Conservation (phyloP, 2,797 vertebrate genomes). For the Macropus fuliginosus region DNA sequence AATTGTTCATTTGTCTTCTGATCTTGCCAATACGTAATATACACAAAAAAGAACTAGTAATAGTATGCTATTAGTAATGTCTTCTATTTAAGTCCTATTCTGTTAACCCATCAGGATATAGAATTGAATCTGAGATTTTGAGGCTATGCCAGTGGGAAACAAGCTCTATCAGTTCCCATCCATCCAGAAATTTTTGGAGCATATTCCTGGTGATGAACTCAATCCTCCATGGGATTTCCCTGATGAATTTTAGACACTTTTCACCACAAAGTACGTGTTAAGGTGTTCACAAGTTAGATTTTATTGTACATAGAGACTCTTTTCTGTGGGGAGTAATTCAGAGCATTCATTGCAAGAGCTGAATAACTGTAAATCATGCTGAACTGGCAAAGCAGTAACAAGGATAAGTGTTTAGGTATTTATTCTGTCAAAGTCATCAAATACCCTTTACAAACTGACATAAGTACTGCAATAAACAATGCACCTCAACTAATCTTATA, state of each 20-base stretch:
- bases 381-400: slow-evolving; percentile 95
- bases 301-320: too few species aligned
- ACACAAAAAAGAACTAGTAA: background rate
- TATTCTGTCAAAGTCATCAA: slow-evolving; percentile 94
- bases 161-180: background rate
- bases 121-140: background rate
- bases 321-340: slow-evolving; percentile 85
- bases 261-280: too few species aligned
- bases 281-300: too few species aligned
- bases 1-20: background rate
- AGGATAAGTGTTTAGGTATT: slow-evolving; percentile 99
- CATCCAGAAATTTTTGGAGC: background rate
- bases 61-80: background rate
- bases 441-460: slow-evolving; percentile 97
- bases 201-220: background rate
- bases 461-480: slow-evolving; percentile 98
- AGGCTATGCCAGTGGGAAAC: background rate
- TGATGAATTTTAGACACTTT: too few species aligned
- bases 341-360: slow-evolving; percentile 99
- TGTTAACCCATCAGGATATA: background rate
- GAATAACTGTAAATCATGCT: slow-evolving; percentile 95
- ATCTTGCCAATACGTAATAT: background rate
- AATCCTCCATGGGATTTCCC: background rate
- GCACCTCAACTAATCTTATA: slow-evolving; percentile 91
- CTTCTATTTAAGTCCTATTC: background rate